phyloP scores from a whole-genome alignment of 2,888 invertebrate species.

The Bombylius discolor region DNA sequence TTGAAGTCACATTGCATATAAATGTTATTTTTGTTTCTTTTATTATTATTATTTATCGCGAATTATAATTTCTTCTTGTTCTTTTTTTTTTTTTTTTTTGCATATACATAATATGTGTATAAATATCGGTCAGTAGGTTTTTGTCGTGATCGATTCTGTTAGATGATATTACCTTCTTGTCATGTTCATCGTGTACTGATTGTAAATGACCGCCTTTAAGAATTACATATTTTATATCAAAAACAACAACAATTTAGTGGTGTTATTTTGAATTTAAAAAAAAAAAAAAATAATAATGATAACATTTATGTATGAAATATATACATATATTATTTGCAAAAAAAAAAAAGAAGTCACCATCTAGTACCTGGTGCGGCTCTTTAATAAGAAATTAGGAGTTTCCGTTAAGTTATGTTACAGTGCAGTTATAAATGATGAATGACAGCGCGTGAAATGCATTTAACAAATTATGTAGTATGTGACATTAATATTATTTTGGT shows the following conservation, averaged over 20 bases:
- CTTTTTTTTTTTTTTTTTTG: no score
- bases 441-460: background rate
- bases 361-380: background rate
- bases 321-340: background rate
- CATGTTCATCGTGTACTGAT: constrained; percentile 5
- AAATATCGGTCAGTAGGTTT: background rate
- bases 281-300: no score
- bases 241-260: no score
- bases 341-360: background rate
- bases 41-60: background rate
- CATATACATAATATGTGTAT: no score
- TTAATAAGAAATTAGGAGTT: background rate
- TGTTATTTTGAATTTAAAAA: no score
- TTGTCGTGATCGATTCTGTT: background rate
- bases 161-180: background rate
- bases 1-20: background rate
- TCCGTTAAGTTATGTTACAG: background rate
- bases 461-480: background rate
- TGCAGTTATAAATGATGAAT: background rate
- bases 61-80: background rate
- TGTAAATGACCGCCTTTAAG: constrained; percentile 1
- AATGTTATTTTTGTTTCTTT: no score
- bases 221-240: background rate
- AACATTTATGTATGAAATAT: background rate
- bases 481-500: background rate